phyloP scores from a whole-genome alignment of 1,140 invertebrate species.

The Colletes gigas region DNA sequence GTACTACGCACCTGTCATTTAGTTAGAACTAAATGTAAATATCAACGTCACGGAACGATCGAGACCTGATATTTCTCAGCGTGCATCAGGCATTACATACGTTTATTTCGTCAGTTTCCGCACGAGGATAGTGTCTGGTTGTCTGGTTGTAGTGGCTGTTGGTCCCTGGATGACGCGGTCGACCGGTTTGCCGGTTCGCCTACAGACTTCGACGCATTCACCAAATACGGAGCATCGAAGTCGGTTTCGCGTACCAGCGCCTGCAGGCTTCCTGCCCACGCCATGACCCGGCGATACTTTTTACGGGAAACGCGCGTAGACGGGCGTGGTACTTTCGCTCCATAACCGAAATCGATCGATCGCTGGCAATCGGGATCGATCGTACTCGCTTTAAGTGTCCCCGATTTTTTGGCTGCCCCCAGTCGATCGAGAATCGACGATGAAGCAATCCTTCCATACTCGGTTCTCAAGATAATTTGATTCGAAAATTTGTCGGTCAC shows the following conservation, averaged over 20 bases:
- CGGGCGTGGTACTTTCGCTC: constrained; percentile 63
- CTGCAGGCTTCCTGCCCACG: constrained; percentile 65
- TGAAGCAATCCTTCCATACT: too few species aligned
- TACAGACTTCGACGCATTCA: constrained; percentile 67
- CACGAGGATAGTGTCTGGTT: neutral
- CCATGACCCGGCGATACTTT: constrained; percentile 67
- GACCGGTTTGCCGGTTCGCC: constrained; percentile 68
- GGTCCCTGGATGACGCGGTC: constrained; percentile 52
- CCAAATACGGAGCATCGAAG: constrained; percentile 73
- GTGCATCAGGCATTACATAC: neutral
- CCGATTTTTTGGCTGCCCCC: neutral
- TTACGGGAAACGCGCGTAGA: constrained; percentile 51
- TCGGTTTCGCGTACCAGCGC: constrained; percentile 15
- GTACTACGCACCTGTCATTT: too few species aligned
- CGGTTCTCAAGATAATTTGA: too few species aligned
- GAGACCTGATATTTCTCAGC: too few species aligned
- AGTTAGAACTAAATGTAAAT: too few species aligned
- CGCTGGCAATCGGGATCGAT: constrained; percentile 19
- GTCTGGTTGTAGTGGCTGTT: neutral
- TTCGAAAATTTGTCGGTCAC: too few species aligned
- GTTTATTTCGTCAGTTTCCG: constrained; percentile 6
- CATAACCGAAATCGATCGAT: constrained; percentile 53
- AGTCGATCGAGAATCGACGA: too few species aligned
- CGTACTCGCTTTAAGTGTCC: neutral
- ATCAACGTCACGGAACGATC: too few species aligned